Conservation (phyloP, 2,113 vertebrate species). For the Microtus montanus region DNA sequence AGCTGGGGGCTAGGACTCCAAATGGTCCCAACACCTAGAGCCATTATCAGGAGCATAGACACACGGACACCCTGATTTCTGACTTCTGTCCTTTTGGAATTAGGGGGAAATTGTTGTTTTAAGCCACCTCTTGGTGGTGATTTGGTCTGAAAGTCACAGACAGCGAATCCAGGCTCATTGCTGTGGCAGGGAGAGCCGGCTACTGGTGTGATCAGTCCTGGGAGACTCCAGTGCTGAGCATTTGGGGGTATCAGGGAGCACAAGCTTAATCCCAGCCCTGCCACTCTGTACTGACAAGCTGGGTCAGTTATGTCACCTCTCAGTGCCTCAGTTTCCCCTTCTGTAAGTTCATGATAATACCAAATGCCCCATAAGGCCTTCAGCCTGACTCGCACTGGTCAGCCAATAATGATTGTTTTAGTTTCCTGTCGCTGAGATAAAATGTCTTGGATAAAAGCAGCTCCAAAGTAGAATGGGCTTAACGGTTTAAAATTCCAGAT, state of each 20-base stretch:
- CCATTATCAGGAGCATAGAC: background rate
- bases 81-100: background rate
- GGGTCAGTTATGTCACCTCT: background rate
- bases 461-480: background rate
- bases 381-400: background rate
- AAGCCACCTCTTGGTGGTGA: background rate
- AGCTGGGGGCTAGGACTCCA: too few relatives aligned
- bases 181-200: background rate
- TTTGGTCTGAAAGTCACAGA: background rate
- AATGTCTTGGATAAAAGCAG: background rate
- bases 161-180: background rate
- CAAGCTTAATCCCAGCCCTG: background rate
- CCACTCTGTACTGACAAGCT: background rate
- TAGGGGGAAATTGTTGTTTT: background rate
- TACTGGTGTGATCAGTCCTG: fast-evolving
- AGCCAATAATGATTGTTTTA: background rate
- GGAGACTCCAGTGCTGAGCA: background rate
- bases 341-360: background rate
- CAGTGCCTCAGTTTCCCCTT: background rate
- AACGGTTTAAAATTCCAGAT: background rate
- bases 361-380: too few relatives aligned
- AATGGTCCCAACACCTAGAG: too few relatives aligned
- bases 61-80: background rate
- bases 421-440: background rate
- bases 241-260: fast-evolving